Percentiles rank a stretch among this genome's conserved stretches.
phyloP scores from a whole-genome alignment of 2,797 vertebrate genomes.

The Sternarchorhynchus goeldii region DNA sequence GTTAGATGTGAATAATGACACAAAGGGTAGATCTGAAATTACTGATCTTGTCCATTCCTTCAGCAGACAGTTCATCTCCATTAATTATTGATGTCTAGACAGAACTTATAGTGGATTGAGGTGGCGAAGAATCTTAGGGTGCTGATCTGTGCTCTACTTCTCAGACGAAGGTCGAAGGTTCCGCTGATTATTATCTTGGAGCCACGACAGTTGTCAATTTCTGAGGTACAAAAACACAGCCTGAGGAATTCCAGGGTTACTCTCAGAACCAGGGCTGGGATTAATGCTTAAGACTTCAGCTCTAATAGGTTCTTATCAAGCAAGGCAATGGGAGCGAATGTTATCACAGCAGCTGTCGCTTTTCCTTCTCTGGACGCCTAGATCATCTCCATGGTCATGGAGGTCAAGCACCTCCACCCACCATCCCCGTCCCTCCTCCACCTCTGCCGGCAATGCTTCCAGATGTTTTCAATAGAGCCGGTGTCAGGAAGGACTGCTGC shows the following conservation, averaged over 20 bases:
- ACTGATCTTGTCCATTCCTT: constrained; percentile 12
- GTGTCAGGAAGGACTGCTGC: constrained; percentile 43
- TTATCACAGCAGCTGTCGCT: constrained; percentile 25
- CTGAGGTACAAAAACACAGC: constrained; percentile 10
- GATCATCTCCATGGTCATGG: constrained; percentile 14
- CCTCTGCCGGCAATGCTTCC: constrained; percentile 16
- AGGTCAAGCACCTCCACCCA: constrained; percentile 14
- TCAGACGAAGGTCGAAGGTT: constrained; percentile 5
- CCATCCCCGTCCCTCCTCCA: background rate
- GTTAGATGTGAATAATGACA: background rate
- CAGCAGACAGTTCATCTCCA: background rate
- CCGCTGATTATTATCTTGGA: constrained; percentile 25
- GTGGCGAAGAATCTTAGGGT: background rate
- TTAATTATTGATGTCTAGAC: no score
- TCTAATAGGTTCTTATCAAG: constrained; percentile 32
- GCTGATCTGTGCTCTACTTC: constrained; percentile 10
- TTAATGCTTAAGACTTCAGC: constrained; percentile 2
- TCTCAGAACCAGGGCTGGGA: constrained; percentile 7
- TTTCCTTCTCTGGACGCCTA: constrained; percentile 25
- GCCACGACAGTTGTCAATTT: constrained; percentile 15
- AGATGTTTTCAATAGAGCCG: constrained; percentile 52
- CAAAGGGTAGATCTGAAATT: background rate
- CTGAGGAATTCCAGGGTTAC: constrained; percentile 28
- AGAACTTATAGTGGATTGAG: background rate
- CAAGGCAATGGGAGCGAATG: constrained; percentile 16